phyloP scores from a whole-genome alignment of 2,797 vertebrate species.

The Anabacerthia variegaticeps region DNA sequence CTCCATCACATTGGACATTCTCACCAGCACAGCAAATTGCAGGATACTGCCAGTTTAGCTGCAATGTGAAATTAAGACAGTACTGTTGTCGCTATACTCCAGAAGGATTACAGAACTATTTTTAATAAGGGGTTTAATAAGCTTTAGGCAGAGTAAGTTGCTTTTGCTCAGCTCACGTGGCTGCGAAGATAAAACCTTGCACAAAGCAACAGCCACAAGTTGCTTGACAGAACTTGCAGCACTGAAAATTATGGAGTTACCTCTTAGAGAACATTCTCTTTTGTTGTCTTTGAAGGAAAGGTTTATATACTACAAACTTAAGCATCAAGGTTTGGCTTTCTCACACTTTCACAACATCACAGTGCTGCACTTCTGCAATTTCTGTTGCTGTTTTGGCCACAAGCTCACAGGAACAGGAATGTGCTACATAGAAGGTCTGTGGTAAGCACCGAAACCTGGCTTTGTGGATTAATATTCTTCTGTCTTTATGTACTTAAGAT shows the following conservation, averaged over 20 bases:
- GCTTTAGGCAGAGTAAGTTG: background rate
- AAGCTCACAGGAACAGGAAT: background rate
- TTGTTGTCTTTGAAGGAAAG: background rate
- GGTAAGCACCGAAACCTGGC: background rate
- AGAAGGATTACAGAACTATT: background rate
- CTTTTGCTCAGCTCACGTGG: background rate
- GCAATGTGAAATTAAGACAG: background rate
- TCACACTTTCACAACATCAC: background rate
- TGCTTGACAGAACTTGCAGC: background rate
- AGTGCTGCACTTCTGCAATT: background rate
- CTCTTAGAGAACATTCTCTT: background rate
- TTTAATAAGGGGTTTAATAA: background rate
- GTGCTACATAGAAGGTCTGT: background rate
- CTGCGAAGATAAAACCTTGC: background rate
- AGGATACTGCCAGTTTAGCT: background rate
- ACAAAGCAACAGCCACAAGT: background rate
- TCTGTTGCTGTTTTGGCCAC: background rate
- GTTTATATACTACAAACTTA: background rate
- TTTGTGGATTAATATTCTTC: background rate
- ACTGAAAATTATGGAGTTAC: background rate
- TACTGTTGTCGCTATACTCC: background rate
- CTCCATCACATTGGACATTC: fast-evolving
- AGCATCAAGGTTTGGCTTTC: background rate
- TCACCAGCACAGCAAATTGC: background rate
- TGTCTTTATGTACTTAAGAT: background rate